Base-by-base conservation (phyloP, 35 echinoderm and acorn worm genomes). In the Diadema setosum region DNA sequence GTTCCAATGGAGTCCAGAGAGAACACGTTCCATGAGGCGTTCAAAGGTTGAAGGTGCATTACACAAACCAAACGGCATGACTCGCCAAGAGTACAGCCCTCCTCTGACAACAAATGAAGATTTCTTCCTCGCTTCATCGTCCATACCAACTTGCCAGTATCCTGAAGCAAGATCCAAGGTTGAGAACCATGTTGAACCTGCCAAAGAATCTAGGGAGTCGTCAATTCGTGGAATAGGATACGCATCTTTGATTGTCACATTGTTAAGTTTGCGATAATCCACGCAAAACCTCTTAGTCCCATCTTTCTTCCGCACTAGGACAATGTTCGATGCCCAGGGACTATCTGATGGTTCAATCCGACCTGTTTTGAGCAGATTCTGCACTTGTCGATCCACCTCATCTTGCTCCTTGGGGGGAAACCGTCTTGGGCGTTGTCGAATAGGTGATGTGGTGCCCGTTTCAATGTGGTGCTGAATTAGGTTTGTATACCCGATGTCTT, bases 271-370 rank as follows among this genome's bases (percentile, higher is more conserved):
- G 0, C 94, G n/a, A 45, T 95, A 95, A 60, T 87, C 84, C 3
- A 87, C 44, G 58, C 88, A 91, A n/a, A 91, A 75, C 24, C 93
- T 6, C 8, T 85, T 76, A 26, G 80, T 75, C 3, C 86, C 87
- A 81, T 90, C 92, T 34, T 94, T 93, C 86, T 93, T 90, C 7
- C 20, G 75, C 5, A 94, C 92, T 27, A 89, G 41, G 8, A 94
- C 92, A 33, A 85, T 65, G 17, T 60, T 64, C 1, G 87, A 76
- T 42, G 81, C 81, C 81, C 76, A 94, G 0, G 86, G 92, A 45
- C 92, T 94, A 24, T 85, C 27, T 2, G 87, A 89, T 30, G 81
- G 80, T 32, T 88, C 39, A 33, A 94, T 94, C 5, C 63, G n/a
- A 1, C 45, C 82, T 2, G 25, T 46, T 1, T 44, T 48, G 9